Base-by-base conservation (phyloP, 2,797 vertebrate genomes). In the Leptoclinus maculatus region DNA sequence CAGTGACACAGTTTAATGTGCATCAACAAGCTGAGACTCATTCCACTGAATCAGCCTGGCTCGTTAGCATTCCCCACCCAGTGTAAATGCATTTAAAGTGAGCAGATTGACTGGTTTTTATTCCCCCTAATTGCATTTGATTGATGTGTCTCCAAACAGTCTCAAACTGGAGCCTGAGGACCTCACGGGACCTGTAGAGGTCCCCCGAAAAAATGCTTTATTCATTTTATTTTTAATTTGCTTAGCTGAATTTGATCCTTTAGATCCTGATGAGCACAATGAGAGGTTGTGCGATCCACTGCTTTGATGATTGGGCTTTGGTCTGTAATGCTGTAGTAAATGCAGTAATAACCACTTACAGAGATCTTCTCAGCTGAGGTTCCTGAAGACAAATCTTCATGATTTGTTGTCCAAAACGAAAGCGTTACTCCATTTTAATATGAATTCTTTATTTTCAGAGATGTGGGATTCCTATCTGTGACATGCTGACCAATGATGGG, bases 11-110 rank as follows among this genome's bases (percentile, higher is more conserved):
- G 71, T 86, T 86, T 66, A 87, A 88, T 88, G 66, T 82, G 88
- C 81, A 74, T 79, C 79, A 87, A 91, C 93, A 94, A 90, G 93
- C 88, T 73, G 53, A 79, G 86, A 89, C 88, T 87, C 73, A 93
- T 93, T 83, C 83, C 53, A 2, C 78, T 84, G 74, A 86, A 79
- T 78, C 76, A 85, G 13, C 63, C 49, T 59, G 43, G 67, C 78
- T 88, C 76, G 83, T 51, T 43, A 66, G 16, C 71, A 70, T 83
- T 86, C 80, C 74, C 85, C 84, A 81, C 77, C 79, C 72, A 60
- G n/a, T 73, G 54, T 70, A 74, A 72, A 72, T 75, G 19, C 59
- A 36, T 53, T 66, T 65, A 34, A 47, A 66, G 80, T 63, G 66
- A 86, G 54, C 66, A n/a, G 39, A 89, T 51, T 71, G 60, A 71